Percentiles rank a stretch among this genome's conserved stretches.
Conservation (phyloP, 2,888 invertebrate genomes). For the Pachycephus smyrnensis region DNA sequence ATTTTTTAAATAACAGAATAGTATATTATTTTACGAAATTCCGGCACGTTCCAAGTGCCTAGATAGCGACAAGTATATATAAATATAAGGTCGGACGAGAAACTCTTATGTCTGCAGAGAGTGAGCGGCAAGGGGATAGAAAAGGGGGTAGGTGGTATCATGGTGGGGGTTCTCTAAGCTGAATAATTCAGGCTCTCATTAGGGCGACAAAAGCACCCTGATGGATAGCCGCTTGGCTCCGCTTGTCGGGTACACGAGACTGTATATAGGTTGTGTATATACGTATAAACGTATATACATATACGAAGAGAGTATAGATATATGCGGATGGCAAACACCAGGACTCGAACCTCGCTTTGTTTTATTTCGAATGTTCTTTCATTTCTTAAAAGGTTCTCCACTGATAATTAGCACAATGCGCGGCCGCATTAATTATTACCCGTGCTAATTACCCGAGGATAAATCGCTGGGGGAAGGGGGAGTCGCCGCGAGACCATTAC, state of each 20-base stretch:
- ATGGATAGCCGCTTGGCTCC: conserved; percentile 65
- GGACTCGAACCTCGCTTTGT: conserved; percentile 43
- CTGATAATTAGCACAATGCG: conserved; percentile 67
- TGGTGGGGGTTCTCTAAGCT: conserved; percentile 51
- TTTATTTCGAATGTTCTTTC: conserved; percentile 67
- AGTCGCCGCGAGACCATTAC: conserved; percentile 58
- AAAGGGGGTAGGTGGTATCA: conserved; percentile 20
- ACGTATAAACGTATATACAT: conserved; percentile 18
- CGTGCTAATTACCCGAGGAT: conserved; percentile 66
- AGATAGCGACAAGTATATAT: not conserved
- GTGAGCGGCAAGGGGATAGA: conserved; percentile 19
- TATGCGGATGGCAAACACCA: conserved; percentile 27
- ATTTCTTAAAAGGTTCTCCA: conserved; percentile 67
- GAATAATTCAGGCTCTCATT: conserved; percentile 67
- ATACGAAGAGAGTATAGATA: conserved; percentile 19
- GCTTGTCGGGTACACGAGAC: conserved; percentile 39
- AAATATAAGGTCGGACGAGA: not conserved
- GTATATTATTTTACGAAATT: not conserved
- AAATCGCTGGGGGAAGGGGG: conserved; percentile 55
- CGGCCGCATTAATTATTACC: conserved; percentile 66
- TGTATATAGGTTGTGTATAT: conserved; percentile 16
- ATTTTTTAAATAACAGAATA: not conserved
- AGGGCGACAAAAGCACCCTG: conserved; percentile 68
- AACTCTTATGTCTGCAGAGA: conserved; percentile 28
- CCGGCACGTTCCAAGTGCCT: not conserved